Conservation (phyloP, 2,113 vertebrate species). For the Todiramphus chloris region DNA sequence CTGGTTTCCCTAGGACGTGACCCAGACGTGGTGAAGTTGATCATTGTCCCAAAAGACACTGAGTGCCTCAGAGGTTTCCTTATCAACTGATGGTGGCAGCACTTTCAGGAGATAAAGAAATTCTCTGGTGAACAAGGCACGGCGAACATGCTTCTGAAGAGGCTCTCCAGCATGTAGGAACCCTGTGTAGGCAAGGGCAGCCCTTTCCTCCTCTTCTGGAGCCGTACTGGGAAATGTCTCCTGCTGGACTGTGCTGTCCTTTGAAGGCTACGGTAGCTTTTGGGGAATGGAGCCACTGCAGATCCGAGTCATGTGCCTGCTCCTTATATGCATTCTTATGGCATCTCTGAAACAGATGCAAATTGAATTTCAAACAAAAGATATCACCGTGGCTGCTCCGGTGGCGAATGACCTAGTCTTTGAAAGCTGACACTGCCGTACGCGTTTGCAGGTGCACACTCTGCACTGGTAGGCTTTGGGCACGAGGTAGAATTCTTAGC, state of each 20-base stretch:
- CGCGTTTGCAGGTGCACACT: not conserved
- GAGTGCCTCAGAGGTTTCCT: not conserved
- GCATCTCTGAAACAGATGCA: slow-evolving; percentile 42
- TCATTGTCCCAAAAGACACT: not conserved
- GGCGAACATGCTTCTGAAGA: not conserved
- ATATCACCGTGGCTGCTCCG: not conserved
- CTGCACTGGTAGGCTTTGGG: not conserved
- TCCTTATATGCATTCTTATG: slow-evolving; percentile 9
- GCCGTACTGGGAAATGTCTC: not conserved
- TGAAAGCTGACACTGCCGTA: not conserved
- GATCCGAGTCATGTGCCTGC: not conserved
- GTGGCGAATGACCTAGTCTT: not conserved
- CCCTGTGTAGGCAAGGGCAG: not conserved
- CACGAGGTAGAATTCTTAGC: not conserved
- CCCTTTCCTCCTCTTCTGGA: not conserved
- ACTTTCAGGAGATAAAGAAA: not conserved
- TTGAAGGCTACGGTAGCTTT: not conserved
- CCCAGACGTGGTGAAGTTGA: rapidly evolving
- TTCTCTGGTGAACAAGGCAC: not conserved
- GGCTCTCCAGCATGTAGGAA: not conserved
- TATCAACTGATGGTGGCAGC: not conserved
- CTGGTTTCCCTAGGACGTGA: not conserved
- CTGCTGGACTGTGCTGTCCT: not conserved
- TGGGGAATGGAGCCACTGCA: not conserved
- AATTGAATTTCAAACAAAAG: slow-evolving; percentile 61